Evolutionary conservation across 2,888 invertebrate genomes (phyloP).

Genomic region (Acanthosepion esculentum): DNA sequence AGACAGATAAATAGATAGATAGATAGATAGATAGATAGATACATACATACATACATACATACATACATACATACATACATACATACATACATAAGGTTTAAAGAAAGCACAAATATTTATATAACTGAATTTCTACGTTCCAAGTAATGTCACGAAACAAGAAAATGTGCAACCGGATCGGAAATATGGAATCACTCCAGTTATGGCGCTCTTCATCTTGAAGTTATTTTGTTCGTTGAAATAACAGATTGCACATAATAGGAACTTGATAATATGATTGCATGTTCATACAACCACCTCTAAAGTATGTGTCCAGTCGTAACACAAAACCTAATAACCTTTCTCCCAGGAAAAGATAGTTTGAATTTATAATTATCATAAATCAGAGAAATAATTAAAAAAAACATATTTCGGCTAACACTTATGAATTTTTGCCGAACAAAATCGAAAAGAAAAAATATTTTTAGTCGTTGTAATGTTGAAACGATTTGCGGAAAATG

Average conservation of each 20-base stretch:
- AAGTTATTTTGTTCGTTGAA: not conserved
- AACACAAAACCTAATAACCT: not conserved
- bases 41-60: too few species aligned
- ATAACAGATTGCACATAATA: not conserved
- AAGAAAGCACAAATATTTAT: too few species aligned
- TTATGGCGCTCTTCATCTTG: not conserved
- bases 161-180: not conserved
- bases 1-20: too few species aligned
- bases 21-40: too few species aligned
- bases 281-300: not conserved
- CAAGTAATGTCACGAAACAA: not conserved
- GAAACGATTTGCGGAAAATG: not conserved
- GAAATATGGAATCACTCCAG: not conserved
- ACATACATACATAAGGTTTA: too few species aligned
- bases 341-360: not conserved
- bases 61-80: too few species aligned
- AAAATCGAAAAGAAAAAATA: not conserved
- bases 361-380: not conserved
- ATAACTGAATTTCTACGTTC: too few species aligned
- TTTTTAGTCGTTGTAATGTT: not conserved
- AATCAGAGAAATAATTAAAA: not conserved
- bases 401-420: not conserved
- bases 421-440: not conserved
- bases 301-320: not conserved
- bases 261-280: not conserved